Evolutionary conservation across 2,888 invertebrate genomes (phyloP), one percentile per base, ranked within the genome.

Genomic region (Drosophila maculinotata): DNA sequence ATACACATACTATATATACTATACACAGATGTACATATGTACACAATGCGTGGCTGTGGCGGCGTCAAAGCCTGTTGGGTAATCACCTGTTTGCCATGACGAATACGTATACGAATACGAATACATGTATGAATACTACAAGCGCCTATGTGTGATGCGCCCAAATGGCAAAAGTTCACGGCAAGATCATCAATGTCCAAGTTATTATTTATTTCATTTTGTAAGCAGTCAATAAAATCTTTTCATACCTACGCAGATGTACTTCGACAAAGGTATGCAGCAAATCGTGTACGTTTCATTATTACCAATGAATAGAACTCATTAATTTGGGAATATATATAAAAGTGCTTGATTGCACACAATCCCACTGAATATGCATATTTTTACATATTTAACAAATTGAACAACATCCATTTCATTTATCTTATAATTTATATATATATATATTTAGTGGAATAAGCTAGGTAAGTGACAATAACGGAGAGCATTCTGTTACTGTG

Each of bases 151-250:
- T 64, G 67, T 44, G 59, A 38, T 62, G 71, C 31, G 63, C 49
- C 76, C 56, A 80, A 80, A 80, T 85, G 79, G 72, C 79, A 85
- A 82, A 60, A 79, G 79, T 80, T 80, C 79, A 80, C 76, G 79
- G 86, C 86, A 63, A 80, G 72, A 54, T 82, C 82, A 80, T 79
- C 76, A 82, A 80, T 79, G 86, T 82, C 86, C 82, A 79, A 79
- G 63, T 60, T 76, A 79, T 76, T 68, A 63, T 62, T 59, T 66
- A 69, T 73, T 49, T 60, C 15, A 53, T 66, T 70, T 73, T 76
- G 76, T 73, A 70, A 57, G 28, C 65, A 58, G 51, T 57, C 69
- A 59, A 70, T 72, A 70, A 69, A 69, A 69, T 52, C 17, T n/a
- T 31, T 52, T 38, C 12, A 44, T 39, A n/a, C 17, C 44, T 35